Conservation (phyloP, 2,888 invertebrate genomes). For the Mongoloraphidia duomilia region DNA sequence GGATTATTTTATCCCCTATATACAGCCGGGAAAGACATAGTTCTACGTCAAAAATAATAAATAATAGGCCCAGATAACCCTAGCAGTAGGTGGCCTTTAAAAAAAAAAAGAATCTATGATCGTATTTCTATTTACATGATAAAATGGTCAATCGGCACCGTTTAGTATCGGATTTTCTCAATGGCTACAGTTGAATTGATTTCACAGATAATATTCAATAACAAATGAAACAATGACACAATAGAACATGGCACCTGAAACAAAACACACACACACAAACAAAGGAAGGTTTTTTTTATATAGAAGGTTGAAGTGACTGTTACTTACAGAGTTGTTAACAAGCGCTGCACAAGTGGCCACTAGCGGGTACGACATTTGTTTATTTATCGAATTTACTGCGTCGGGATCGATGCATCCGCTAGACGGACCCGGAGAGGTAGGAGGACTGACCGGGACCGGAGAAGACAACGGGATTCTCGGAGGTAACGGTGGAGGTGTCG, state of each 20-base stretch:
- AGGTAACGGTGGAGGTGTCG: conserved; percentile 40
- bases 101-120: no score
- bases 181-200: no score
- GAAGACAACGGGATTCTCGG: conserved; percentile 33
- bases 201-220: not conserved
- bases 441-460: conserved; percentile 2
- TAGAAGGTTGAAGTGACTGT: conserved; percentile 11
- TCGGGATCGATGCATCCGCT: conserved; percentile 28
- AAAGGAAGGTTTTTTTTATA: not conserved
- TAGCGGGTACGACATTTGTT: conserved; percentile 49
- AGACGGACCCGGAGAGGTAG: conserved; percentile 19
- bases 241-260: not conserved
- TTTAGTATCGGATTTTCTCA: no score
- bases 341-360: conserved; percentile 37
- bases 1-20: no score
- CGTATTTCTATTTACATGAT: no score
- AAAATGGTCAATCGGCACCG: no score
- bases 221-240: not conserved
- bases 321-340: conserved; percentile 35
- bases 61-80: no score
- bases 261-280: not conserved
- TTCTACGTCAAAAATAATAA: no score
- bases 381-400: conserved; percentile 42
- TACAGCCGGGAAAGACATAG: no score
- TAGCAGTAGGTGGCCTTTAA: no score